These are phyloP conservation scores for Stigmatopora nigra DNA, from an alignment of 2,113 vertebrate genomes.

Conservation along the genomic window DNA sequence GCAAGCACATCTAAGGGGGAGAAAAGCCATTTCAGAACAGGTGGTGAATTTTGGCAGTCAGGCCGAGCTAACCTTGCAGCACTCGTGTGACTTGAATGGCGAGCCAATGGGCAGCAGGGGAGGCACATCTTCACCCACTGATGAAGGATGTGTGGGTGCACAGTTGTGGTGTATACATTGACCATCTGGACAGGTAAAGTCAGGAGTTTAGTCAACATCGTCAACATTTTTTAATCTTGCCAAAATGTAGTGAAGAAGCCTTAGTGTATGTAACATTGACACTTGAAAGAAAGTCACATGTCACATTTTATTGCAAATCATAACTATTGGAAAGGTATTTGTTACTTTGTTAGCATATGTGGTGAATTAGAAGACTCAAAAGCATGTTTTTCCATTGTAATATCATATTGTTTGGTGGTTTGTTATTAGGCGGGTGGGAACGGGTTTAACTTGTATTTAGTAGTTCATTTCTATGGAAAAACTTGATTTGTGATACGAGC, in stretches of 20 bases:
- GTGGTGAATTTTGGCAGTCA: neutral
- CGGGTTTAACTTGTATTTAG: no score
- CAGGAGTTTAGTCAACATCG: neutral
- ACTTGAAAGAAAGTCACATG: neutral
- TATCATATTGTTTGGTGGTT: no score
- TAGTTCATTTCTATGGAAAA: no score
- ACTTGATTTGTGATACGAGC: no score
- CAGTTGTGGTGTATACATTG: neutral
- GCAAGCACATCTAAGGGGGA: neutral
- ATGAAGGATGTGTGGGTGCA: neutral
- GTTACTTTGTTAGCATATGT: no score
- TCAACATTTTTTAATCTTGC: neutral
- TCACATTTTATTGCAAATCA: no score
- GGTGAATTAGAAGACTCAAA: no score
- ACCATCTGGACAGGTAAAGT: conserved; percentile 23
- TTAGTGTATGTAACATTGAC: neutral
- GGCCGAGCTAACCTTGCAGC: conserved; percentile 54
- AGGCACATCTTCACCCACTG: conserved; percentile 27
- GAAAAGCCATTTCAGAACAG: neutral
- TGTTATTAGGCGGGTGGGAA: no score
- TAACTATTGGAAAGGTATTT: no score
- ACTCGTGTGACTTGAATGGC: conserved; percentile 56
- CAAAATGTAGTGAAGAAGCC: no score
- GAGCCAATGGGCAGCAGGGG: conserved; percentile 24
- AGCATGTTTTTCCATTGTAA: no score